phyloP scores from a whole-genome alignment of 1,140 invertebrate species.

The Brachionus rubens region DNA sequence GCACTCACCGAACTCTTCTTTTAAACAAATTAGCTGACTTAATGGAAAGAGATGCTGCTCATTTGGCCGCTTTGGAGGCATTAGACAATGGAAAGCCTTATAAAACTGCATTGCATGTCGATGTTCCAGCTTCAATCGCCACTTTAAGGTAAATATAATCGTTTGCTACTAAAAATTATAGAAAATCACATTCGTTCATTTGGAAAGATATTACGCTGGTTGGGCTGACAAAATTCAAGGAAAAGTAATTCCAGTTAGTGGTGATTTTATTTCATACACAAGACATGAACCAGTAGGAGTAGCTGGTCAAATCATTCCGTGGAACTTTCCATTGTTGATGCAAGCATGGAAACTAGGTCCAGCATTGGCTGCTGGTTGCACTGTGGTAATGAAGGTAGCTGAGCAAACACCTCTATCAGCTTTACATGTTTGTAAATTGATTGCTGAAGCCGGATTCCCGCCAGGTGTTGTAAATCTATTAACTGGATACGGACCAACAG shows the following conservation, averaged over 20 bases:
- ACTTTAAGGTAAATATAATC: slow-evolving; percentile 47
- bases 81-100: slow-evolving; percentile 85
- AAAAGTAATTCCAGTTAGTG: slow-evolving; percentile 79
- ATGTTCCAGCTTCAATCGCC: slow-evolving; percentile 47
- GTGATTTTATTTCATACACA: slow-evolving; percentile 81
- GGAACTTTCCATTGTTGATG: slow-evolving; percentile 83
- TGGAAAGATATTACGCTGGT: slow-evolving; percentile 68
- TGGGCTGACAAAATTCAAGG: slow-evolving; percentile 87
- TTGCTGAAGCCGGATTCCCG: slow-evolving; percentile 67
- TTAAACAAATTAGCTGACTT: slow-evolving; percentile 72
- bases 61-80: slow-evolving; percentile 75
- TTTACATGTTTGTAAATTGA: slow-evolving; percentile 72
- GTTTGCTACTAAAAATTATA: too few species aligned
- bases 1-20: slow-evolving; percentile 68
- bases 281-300: slow-evolving; percentile 93
- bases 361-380: slow-evolving; percentile 80
- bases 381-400: slow-evolving; percentile 82
- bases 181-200: too few species aligned
- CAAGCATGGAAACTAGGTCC: slow-evolving; percentile 90
- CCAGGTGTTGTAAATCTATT: slow-evolving; percentile 50
- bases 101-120: slow-evolving; percentile 55
- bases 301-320: slow-evolving; percentile 87
- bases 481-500: slow-evolving; percentile 53
- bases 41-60: slow-evolving; percentile 69
- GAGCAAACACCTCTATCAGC: slow-evolving; percentile 89